Base-by-base conservation (phyloP, 1,140 invertebrate species). In the Zaprionus ornatus region DNA sequence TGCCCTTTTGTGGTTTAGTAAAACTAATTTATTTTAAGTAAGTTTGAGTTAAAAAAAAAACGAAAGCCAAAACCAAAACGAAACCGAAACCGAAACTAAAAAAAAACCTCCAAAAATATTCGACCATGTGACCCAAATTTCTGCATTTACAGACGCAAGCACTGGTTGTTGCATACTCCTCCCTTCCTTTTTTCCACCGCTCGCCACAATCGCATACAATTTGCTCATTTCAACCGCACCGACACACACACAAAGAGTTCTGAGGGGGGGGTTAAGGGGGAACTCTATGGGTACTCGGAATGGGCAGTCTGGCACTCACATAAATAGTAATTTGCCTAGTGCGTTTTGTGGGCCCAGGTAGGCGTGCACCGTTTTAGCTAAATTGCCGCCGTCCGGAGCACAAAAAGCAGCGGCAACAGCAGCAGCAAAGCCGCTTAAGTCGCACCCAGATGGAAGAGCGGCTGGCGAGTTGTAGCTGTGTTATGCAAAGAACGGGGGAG, bases 321-420 rank as follows among this genome's bases (percentile, higher is more conserved):
- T 87, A 87, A 87, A 87, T 87, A 88, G 83, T 82, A 87, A 87
- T 87, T 87, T 87, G 80, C 79, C 80, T 84, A 87, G 84, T 87
- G 84, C 84, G 84, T 87, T 87, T 80, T 75, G 80, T 88, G 80
- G 77, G 81, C 77, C 50, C 85, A 88, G 84, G 84, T 88, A 90
- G 84, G 84, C 84, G 84, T 88, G 83, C 73, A 84, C 84, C 84
- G 85, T 88, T 88, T 88, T 88, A 88, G 78, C 84, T 83, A 88
- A 88, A 88, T 88, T 88, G 84, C 81, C 85, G 70, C 80, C 85
- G 74, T 90, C 84, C 81, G 80, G 83, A 74, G 77, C 57, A 80
- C 85, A 81, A 86, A 79, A 73, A 79, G 67, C 42, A 19, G 42
- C 37, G 6, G 13, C 37, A 40, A 2, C 40, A 40, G 37, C 37